Conservation (phyloP, 1,140 invertebrate species). For the Colletes latitarsis region DNA sequence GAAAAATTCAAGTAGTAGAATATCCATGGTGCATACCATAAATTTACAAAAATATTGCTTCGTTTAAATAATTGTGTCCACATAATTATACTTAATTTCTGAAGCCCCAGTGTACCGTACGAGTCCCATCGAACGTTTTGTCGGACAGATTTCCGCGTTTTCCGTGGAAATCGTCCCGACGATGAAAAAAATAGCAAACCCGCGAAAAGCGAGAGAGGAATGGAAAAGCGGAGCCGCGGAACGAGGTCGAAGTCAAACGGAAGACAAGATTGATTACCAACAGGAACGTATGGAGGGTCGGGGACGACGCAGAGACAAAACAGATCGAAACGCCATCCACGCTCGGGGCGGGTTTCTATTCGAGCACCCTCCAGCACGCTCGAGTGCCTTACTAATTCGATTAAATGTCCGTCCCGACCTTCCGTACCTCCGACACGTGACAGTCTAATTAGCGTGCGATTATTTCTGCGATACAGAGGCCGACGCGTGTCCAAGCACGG, state of each 20-base stretch:
- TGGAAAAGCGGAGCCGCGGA: background rate
- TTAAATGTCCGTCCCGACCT: slow-evolving; percentile 53
- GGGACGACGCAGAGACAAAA: slow-evolving; percentile 57
- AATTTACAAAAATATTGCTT: no score
- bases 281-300: slow-evolving; percentile 16
- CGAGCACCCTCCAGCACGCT: slow-evolving; percentile 47
- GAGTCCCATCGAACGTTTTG: no score
- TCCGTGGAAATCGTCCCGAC: slow-evolving; percentile 7
- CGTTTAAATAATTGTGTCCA: no score
- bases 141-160: background rate
- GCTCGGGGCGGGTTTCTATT: slow-evolving; percentile 56
- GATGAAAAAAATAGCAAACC: slow-evolving; percentile 25
- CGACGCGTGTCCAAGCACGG: no score
- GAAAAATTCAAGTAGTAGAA: no score
- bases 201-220: background rate
- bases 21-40: no score
- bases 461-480: slow-evolving; percentile 41
- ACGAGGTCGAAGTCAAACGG: slow-evolving; percentile 8
- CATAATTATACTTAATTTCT: no score
- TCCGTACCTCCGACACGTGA: slow-evolving; percentile 50
- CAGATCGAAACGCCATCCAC: slow-evolving; percentile 59
- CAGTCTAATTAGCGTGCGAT: slow-evolving; percentile 59
- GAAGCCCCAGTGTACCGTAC: no score
- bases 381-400: slow-evolving; percentile 64
- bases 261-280: slow-evolving; percentile 53